Conservation (phyloP, 2,797 vertebrate species). For the Thripadectes ignobilis region DNA sequence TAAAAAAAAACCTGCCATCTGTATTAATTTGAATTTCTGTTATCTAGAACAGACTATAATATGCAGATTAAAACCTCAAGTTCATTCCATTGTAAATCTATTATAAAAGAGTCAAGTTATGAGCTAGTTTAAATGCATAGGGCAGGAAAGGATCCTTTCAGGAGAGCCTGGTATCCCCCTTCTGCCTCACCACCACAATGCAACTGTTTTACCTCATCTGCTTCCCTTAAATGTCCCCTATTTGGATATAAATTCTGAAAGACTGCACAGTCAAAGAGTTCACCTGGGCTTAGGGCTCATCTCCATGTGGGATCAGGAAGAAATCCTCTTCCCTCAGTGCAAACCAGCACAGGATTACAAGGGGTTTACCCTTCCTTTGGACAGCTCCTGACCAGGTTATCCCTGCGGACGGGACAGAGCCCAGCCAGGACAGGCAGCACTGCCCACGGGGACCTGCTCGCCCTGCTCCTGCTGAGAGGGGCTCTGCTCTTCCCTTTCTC, state of each 20-base stretch:
- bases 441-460: background rate
- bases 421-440: background rate
- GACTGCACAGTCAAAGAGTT: background rate
- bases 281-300: background rate
- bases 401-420: background rate
- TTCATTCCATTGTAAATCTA: background rate
- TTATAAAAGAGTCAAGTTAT: background rate
- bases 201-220: background rate
- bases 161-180: background rate
- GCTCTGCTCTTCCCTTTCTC: background rate
- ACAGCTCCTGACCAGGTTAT: background rate
- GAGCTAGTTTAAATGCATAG: background rate
- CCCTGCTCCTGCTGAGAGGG: background rate
- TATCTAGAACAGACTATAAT: background rate
- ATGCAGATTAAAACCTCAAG: background rate
- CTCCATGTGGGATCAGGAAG: background rate
- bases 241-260: background rate
- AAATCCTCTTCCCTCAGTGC: background rate
- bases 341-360: background rate
- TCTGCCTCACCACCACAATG: background rate
- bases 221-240: background rate
- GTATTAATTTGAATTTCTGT: background rate
- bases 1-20: background rate
- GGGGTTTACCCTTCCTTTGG: background rate
- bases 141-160: background rate